A percentile compares a stretch with the other conserved stretches of the same genome.
phyloP scores from a whole-genome alignment of 2,888 invertebrate genomes.

The Drosophila fulvimacula region DNA sequence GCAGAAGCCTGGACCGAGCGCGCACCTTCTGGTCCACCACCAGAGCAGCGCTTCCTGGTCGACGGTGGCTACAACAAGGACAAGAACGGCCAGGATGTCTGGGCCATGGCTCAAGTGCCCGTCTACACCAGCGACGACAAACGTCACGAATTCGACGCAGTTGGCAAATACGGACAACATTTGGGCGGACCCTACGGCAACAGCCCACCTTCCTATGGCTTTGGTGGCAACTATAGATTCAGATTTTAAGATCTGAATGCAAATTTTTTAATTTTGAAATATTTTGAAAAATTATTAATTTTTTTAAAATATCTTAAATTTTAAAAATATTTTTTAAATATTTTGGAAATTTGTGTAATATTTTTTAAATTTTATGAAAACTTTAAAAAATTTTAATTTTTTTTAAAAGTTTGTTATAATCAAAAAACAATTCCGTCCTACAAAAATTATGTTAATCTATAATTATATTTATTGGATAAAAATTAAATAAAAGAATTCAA shows the following conservation, averaged over 20 bases:
- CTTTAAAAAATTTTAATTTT: background rate
- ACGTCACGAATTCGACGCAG: constrained; percentile 73
- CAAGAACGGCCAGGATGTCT: constrained; percentile 63
- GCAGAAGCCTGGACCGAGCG: constrained; percentile 11
- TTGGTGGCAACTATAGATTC: constrained; percentile 58
- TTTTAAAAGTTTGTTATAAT: background rate
- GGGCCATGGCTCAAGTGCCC: constrained; percentile 58
- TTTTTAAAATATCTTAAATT: background rate
- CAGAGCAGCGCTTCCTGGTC: constrained; percentile 33
- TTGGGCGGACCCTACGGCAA: constrained; percentile 81
- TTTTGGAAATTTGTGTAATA: background rate
- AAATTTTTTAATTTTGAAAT: no score
- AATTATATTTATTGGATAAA: constrained; percentile 11
- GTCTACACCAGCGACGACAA: constrained; percentile 78
- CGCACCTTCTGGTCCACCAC: constrained; percentile 11
- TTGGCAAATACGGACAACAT: constrained; percentile 75
- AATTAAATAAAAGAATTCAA: background rate
- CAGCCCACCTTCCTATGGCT: constrained; percentile 57
- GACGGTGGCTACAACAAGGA: constrained; percentile 56
- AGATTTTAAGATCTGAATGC: constrained; percentile 31
- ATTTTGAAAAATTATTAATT: background rate
- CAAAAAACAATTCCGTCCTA: background rate
- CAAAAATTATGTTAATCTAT: constrained; percentile 7
- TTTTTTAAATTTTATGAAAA: no score
- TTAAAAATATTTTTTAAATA: no score